Percentiles rank a stretch among this genome's conserved stretches.
Conservation (phyloP, 64 coral and sea anemone genomes). For the Exaiptasia diaphana region DNA sequence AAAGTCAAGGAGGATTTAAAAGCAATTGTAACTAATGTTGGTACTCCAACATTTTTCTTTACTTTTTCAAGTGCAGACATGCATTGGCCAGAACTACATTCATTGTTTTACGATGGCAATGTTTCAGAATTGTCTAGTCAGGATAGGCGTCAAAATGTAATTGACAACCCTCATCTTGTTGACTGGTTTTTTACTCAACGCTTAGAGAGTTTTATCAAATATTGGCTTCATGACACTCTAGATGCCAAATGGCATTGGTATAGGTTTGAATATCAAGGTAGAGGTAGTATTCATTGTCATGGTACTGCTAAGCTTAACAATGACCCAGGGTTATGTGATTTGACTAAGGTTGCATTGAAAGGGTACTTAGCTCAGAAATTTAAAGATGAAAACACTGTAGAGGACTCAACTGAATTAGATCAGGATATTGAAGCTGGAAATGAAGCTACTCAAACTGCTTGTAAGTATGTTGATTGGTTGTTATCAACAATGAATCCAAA, state of each 20-base stretch:
- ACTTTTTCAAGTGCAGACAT: slow-evolving; percentile 38
- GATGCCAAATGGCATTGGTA: slow-evolving; percentile 48
- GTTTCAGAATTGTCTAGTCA: not conserved
- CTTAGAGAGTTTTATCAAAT: slow-evolving; percentile 34
- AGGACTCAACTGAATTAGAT: not conserved
- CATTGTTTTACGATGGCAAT: slow-evolving; percentile 8
- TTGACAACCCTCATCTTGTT: slow-evolving; percentile 52
- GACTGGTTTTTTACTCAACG: slow-evolving; percentile 40
- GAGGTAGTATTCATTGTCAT: slow-evolving; percentile 37
- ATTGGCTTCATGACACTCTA: slow-evolving; percentile 35
- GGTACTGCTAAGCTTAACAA: slow-evolving; percentile 38
- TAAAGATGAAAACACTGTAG: not conserved
- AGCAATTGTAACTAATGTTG: slow-evolving; percentile 19
- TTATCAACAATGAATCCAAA: not conserved
- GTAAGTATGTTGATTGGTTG: slow-evolving; percentile 26
- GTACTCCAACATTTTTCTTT: slow-evolving; percentile 43
- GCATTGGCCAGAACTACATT: slow-evolving; percentile 48
- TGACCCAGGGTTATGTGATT: slow-evolving; percentile 30
- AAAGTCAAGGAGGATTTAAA: slow-evolving; percentile 35
- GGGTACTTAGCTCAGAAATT: not conserved
- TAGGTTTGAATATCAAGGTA: slow-evolving; percentile 39
- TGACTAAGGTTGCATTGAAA: not conserved
- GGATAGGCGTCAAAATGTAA: slow-evolving; percentile 36
- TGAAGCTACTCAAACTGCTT: not conserved
- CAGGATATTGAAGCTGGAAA: not conserved